A percentile compares a stretch with the other conserved stretches of the same genome.
Evolutionary conservation across 92 coral and sea anemone genomes (phyloP).

Genomic region (Parazoanthus darwini): DNA sequence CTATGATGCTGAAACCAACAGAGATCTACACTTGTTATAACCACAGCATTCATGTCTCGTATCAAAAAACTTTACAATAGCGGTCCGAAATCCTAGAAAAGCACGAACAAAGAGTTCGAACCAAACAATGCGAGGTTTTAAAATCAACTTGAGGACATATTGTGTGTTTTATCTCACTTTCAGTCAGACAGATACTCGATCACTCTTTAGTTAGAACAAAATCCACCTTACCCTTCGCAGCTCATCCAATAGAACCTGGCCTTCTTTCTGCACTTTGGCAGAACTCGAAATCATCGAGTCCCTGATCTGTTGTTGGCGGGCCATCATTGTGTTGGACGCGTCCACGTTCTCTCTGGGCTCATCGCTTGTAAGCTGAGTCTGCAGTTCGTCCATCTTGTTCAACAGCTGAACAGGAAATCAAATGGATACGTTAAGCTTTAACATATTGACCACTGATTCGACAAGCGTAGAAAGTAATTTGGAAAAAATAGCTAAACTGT

Average conservation of each 20-base stretch:
- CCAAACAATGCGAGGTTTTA: neutral
- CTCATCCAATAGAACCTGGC: slow-evolving; percentile 83
- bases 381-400: slow-evolving; percentile 76
- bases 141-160: neutral
- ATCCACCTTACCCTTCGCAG: slow-evolving; percentile 67
- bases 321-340: slow-evolving; percentile 82
- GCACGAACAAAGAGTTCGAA: neutral
- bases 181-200: neutral
- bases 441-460: too few relatives aligned
- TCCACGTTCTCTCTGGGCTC: slow-evolving; percentile 99
- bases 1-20: neutral
- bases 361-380: slow-evolving; percentile 93
- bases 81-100: neutral
- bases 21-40: neutral
- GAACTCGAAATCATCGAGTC: slow-evolving; percentile 90
- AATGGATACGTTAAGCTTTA: neutral
- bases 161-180: neutral
- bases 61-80: neutral
- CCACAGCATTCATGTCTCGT: neutral
- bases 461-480: neutral
- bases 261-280: slow-evolving; percentile 90
- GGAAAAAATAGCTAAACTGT: neutral
- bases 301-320: slow-evolving; percentile 86
- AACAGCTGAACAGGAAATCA: slow-evolving; percentile 62
- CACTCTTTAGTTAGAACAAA: neutral